Evolutionary conservation across 2,797 vertebrate genomes (phyloP), one percentile per base, ranked within the genome.

Genomic region (Poeciliopsis turneri): DNA sequence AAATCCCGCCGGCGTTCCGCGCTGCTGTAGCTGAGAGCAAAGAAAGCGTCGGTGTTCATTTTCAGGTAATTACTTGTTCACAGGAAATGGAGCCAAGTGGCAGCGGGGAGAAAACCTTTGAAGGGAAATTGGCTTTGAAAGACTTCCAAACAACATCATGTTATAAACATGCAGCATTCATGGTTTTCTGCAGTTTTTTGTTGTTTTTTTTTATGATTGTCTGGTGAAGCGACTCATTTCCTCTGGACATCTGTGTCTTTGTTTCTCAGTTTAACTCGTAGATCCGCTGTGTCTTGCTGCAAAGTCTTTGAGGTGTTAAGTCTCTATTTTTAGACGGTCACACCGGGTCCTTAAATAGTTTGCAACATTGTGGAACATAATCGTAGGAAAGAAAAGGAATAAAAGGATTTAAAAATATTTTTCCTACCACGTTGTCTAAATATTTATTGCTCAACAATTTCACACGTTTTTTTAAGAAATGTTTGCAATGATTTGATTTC

Each of bases 31-130:
- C 79, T 77, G 70, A 20, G 84, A 86, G 68, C 70, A 8, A 4
- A 55, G 7, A 43, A 49, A 74, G 59, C 47, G 33, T 78, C 78
- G 46, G 39, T 61, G 71, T 59, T 86, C 83, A 82, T 75, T 87
- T 51, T 76, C 1, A 43, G 11, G 66, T 88, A 82, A 89, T 88
- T 80, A 82, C 51, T 80, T 74, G 72, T 78, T 86, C 53, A 69
- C 28, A 77, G 76, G 51, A 78, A 57, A 75, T 41, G 16, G 15
- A 69, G 78, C 78, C 9, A 1, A 7, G 46, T 49, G 77, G 75
- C 74, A 72, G 28, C 23, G 33, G 41, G 72, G 53, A 79, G 75
- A 33, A 79, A 80, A 82, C 74, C 70, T 77, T 74, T 66, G 72
- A 45, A 46, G 9, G 78, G 33, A 71, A 30, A 68, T 46, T 25